These are phyloP conservation scores for Acronicta leporina DNA, from an alignment of 2,888 invertebrate species.

Conservation along the genomic window DNA sequence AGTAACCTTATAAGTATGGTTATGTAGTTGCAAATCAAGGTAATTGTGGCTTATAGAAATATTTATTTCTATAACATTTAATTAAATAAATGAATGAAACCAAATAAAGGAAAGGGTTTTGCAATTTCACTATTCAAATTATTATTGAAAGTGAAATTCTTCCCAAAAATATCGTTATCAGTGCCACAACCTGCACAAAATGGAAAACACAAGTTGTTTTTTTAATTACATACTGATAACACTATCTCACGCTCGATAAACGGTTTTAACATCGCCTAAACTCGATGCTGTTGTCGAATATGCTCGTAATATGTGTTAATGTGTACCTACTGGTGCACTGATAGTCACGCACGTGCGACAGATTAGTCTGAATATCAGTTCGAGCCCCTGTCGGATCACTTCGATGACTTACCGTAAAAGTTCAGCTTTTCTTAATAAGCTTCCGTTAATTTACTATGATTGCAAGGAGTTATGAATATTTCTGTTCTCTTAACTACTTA, in stretches of 20 bases:
- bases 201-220: constrained; percentile 45
- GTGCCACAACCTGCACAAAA: constrained; percentile 19
- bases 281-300: constrained; percentile 1
- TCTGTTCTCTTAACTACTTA: too few species aligned
- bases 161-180: constrained; percentile 24
- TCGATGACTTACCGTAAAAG: neutral
- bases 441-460: too few species aligned
- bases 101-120: too few species aligned
- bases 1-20: too few species aligned
- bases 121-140: neutral
- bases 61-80: too few species aligned
- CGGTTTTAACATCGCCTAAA: constrained; percentile 9
- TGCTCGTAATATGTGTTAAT: constrained; percentile 5
- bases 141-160: constrained; percentile 2
- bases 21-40: too few species aligned
- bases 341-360: constrained; percentile 34
- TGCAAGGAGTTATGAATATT: too few species aligned
- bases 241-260: constrained; percentile 51
- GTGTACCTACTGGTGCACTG: constrained; percentile 5
- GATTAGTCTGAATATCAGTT: constrained; percentile 2
- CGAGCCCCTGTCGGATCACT: neutral
- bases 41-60: too few species aligned
- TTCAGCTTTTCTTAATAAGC: neutral
- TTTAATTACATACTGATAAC: constrained; percentile 55
- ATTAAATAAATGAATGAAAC: too few species aligned